Evolutionary conservation across 1,140 invertebrate species (phyloP).

Genomic region (Pseudachorutes palmiensis): DNA sequence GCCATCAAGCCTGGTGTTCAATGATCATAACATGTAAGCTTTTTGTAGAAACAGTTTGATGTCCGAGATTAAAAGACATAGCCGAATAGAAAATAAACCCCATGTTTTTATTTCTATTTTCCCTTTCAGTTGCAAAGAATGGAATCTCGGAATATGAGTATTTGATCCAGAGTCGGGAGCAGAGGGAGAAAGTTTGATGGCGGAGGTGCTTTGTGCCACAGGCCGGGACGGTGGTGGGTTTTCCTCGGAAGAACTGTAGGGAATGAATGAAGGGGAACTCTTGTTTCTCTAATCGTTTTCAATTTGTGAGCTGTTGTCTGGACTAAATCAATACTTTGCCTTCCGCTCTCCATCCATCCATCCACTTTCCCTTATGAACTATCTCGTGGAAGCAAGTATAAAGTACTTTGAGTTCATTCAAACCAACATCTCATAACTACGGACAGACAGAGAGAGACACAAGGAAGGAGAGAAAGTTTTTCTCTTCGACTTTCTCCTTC

Average conservation of each 20-base stretch:
- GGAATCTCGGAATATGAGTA: conserved; percentile 23
- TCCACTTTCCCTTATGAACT: not conserved
- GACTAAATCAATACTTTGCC: conserved; percentile 32
- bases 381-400: not conserved
- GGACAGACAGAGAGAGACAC: not conserved
- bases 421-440: not conserved
- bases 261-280: conserved; percentile 17
- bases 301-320: conserved; percentile 32
- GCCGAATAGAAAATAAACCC: not conserved
- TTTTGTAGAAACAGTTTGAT: not conserved
- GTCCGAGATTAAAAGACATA: not conserved
- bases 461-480: not conserved
- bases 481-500: not conserved
- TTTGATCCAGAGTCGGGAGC: conserved; percentile 17
- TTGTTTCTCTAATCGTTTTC: conserved; percentile 32
- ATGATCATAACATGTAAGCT: no score
- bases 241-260: not conserved
- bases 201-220: no score
- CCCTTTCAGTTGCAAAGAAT: not conserved
- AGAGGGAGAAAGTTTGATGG: no score
- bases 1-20: no score
- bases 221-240: no score
- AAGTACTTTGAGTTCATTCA: not conserved
- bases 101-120: not conserved
- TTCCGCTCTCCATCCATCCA: conserved; percentile 10